Evolutionary conservation across 1,140 invertebrate genomes (phyloP).

Genomic region (Danaus plexippus): DNA sequence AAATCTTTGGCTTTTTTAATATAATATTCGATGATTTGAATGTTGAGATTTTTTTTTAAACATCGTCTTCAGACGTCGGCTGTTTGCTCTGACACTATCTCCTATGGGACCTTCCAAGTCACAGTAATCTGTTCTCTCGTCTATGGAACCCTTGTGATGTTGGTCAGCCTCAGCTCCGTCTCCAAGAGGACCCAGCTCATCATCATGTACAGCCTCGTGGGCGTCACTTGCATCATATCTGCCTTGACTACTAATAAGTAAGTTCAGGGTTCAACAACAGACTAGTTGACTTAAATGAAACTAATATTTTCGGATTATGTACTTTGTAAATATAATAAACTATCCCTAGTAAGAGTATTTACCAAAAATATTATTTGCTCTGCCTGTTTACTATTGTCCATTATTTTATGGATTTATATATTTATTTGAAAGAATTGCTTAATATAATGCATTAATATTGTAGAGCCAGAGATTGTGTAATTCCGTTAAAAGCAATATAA

Average conservation of each 20-base stretch:
- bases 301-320: no score
- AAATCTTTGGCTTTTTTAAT: no score
- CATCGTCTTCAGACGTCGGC: slow-evolving; percentile 27
- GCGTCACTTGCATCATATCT: slow-evolving; percentile 36
- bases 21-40: no score
- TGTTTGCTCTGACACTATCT: slow-evolving; percentile 39
- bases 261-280: background rate
- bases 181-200: slow-evolving; percentile 41
- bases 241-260: slow-evolving; percentile 40
- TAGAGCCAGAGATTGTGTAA: no score
- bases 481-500: no score
- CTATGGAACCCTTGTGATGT: slow-evolving; percentile 36
- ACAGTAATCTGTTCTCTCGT: slow-evolving; percentile 41
- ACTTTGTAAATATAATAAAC: no score
- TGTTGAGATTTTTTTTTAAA: no score
- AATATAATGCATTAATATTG: no score
- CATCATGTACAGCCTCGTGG: slow-evolving; percentile 36
- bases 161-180: slow-evolving; percentile 35
- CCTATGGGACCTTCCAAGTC: slow-evolving; percentile 39
- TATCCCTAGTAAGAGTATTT: no score
- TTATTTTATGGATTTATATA: no score
- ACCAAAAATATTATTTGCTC: background rate
- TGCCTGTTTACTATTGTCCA: background rate
- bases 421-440: no score
- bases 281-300: no score